phyloP scores from a whole-genome alignment of 2,797 vertebrate genomes.

The Moxostoma hubbsi region DNA sequence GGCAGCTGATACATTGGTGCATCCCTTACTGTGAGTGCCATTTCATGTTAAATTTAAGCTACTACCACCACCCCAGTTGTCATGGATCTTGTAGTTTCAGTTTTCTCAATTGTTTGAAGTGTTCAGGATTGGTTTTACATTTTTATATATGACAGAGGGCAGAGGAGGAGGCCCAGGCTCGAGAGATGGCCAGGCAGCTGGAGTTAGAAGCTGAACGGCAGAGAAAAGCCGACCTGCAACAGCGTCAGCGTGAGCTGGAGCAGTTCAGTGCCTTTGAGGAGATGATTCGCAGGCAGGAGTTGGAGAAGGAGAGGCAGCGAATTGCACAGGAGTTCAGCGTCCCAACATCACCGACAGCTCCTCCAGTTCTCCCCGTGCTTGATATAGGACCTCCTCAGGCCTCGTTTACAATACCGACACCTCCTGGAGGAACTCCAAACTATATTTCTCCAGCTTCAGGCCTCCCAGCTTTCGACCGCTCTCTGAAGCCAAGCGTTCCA shows the following conservation, averaged over 20 bases:
- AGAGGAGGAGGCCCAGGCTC: constrained; percentile 72
- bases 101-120: constrained; percentile 73
- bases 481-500: constrained; percentile 86
- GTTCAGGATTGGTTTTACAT: constrained; percentile 86
- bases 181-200: constrained; percentile 75
- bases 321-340: constrained; percentile 87
- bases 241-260: constrained; percentile 92
- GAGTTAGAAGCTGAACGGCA: constrained; percentile 86
- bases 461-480: constrained; percentile 87
- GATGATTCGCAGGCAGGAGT: constrained; percentile 92
- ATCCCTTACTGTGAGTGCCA: no score
- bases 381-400: constrained; percentile 78
- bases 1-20: no score
- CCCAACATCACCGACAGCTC: constrained; percentile 63
- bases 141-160: constrained; percentile 66
- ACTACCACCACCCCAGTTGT: no score
- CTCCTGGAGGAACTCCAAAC: constrained; percentile 66
- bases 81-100: constrained; percentile 70
- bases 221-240: constrained; percentile 85
- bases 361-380: constrained; percentile 73
- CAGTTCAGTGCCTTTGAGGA: constrained; percentile 94
- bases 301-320: constrained; percentile 90
- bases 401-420: constrained; percentile 53
- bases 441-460: constrained; percentile 52
- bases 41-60: no score